phyloP scores from a whole-genome alignment of 1,140 invertebrate genomes.

The Caenorhabditis elegans region WBcel235 BX284602.5:6818001-6818500 shows the following conservation, averaged over 20 bases:
- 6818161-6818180: neutral
- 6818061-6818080: neutral
- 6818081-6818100: constrained; percentile 32
- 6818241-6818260: neutral
- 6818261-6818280: neutral
- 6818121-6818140: neutral
- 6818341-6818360: constrained; percentile 66
- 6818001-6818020: constrained; percentile 97
- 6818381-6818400: constrained; percentile 86
- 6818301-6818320: neutral
- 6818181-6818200: neutral
- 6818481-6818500: constrained; percentile 98
- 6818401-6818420: constrained; percentile 83
- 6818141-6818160: constrained; percentile 15
- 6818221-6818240: neutral
- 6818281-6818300: neutral
- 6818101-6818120: neutral
- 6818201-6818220: neutral
- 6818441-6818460: constrained; percentile 98
- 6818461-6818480: constrained; percentile 97
- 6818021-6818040: constrained; percentile 70
- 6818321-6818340: neutral
- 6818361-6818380: constrained; percentile 78
- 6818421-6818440: constrained; percentile 83
- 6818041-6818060: too few relatives aligned